Percentiles rank a stretch among this genome's conserved stretches.
phyloP scores from a whole-genome alignment of 1,140 invertebrate species.

The Agrypnia vestita region DNA sequence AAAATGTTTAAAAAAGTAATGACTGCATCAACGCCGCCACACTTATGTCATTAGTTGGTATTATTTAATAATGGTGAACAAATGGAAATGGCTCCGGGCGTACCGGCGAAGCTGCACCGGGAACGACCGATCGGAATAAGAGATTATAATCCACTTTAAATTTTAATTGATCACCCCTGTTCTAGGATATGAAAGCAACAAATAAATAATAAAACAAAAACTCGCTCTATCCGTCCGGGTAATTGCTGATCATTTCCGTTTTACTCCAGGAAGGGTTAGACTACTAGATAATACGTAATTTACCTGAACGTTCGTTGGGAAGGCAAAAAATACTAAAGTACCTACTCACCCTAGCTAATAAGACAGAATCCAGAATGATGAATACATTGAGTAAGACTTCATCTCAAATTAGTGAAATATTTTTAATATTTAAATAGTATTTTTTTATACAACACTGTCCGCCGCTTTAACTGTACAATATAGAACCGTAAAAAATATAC shows the following conservation, averaged over 20 bases:
- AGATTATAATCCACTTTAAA: constrained; percentile 41
- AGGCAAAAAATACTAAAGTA: constrained; percentile 17
- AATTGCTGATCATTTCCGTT: constrained; percentile 58
- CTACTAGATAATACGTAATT: constrained; percentile 47
- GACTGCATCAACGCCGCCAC: too few species aligned
- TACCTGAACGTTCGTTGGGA: constrained; percentile 52
- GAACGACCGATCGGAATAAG: constrained; percentile 3
- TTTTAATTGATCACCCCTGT: constrained; percentile 31
- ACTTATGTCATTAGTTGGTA: too few species aligned
- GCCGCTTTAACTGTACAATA: too few species aligned
- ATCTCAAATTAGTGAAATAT: background rate
- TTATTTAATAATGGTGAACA: too few species aligned
- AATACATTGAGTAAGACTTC: too few species aligned
- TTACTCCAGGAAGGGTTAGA: constrained; percentile 53
- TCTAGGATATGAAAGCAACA: constrained; percentile 25
- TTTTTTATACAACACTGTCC: background rate
- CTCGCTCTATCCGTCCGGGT: constrained; percentile 38
- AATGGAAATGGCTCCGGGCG: too few species aligned
- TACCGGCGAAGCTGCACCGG: too few species aligned
- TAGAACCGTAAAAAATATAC: too few species aligned
- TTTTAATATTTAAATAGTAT: background rate
- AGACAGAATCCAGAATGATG: too few species aligned
- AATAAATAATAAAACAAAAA: constrained; percentile 47
- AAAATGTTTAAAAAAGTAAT: too few species aligned
- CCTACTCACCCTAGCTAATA: too few species aligned